Evolutionary conservation across 2,888 invertebrate genomes (phyloP).

Genomic region (Apomyelois bistriatella): DNA sequence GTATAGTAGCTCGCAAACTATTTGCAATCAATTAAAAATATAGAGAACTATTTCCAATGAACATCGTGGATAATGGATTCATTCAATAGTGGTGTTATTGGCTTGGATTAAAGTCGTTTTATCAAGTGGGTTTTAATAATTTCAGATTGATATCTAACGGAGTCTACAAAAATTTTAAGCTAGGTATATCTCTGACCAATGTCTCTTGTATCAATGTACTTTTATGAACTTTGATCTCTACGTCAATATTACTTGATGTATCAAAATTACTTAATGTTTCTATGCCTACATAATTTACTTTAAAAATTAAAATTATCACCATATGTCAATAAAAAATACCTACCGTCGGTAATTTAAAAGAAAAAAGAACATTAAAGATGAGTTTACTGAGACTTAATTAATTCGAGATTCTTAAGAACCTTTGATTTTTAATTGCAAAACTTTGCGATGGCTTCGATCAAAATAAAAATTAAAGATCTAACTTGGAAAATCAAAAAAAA

Average conservation of each 20-base stretch:
- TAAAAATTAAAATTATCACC: too few species aligned
- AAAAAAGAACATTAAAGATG: background rate
- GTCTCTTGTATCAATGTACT: too few species aligned
- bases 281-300: too few species aligned
- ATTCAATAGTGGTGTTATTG: background rate
- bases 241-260: too few species aligned
- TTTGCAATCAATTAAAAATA: constrained; percentile 2
- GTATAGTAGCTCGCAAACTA: background rate
- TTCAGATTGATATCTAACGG: too few species aligned
- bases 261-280: background rate
- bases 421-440: background rate
- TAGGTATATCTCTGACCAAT: too few species aligned
- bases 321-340: background rate
- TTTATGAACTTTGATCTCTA: too few species aligned
- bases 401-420: background rate
- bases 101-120: too few species aligned
- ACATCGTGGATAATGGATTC: background rate
- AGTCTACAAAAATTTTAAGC: too few species aligned
- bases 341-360: background rate
- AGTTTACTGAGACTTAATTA: background rate
- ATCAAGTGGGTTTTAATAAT: too few species aligned
- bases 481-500: background rate
- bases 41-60: constrained; percentile 1
- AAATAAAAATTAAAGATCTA: background rate
- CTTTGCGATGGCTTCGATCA: background rate